Base-by-base conservation (phyloP, 2,888 invertebrate species). In the Nomada ferruginata region DNA sequence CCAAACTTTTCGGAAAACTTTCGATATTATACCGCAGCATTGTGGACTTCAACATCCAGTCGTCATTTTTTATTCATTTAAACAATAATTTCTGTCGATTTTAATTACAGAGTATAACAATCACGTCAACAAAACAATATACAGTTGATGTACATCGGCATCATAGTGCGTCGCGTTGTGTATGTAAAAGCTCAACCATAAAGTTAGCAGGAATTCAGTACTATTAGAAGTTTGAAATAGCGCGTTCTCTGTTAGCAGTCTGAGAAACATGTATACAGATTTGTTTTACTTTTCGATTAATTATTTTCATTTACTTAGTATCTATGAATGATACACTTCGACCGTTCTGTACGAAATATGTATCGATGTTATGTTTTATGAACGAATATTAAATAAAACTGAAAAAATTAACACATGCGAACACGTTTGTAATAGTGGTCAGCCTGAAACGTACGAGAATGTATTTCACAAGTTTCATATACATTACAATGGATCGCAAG, bases 211-310 rank as follows among this genome's bases (percentile, higher is more conserved):
- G 36, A 64, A 15, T 60, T 36, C 44, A 18, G 29, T 20, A 53
- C 44, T 59, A 42, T 36, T 36, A 0, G 23, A 79, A 53, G 66
- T 82, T 80, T 80, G 26, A 82, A 82, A 75, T 71, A 76, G 66
- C 82, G 82, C 75, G 80, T 80, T 69, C n/a, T 1, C 18, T 50
- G 15, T 13, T 18, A 29, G 11, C 75, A 82, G 82, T 70, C 61
- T 82, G 69, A 50, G 65, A 80, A 82, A 81, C 80, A 63, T 68
- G n/a, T 1, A 11, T 18, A 13, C 10, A 42, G 2, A 69, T 69
- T 29, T 11, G 0, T 36, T 0, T 2, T 29, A 42, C 9, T 11
- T 11, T 44, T 3, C n/a, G 44, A 47, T 23, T 3, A 47, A n/a
- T 42, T n/a, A 44, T 36, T 47, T 15, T 13, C 5, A 7, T 13